Conservation (phyloP, 2,888 invertebrate genomes). For the Caenorhabditis parvicauda region DNA sequence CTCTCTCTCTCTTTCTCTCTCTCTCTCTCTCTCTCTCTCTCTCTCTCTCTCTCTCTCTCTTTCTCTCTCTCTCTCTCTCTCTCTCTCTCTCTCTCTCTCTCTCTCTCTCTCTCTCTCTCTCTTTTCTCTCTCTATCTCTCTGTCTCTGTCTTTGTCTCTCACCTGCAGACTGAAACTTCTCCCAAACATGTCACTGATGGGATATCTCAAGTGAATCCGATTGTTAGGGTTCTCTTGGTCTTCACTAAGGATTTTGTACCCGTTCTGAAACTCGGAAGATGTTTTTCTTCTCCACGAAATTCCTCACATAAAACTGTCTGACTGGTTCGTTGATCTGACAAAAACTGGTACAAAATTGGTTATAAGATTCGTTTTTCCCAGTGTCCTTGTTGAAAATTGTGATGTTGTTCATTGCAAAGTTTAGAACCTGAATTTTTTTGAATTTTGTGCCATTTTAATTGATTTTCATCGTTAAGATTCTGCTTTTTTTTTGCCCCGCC, state of each 20-base stretch:
- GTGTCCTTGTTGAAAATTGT: conserved; percentile 31
- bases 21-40: too few relatives aligned
- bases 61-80: too few relatives aligned
- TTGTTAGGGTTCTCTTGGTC: conserved; percentile 15
- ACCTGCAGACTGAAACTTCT: conserved; percentile 44
- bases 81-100: too few relatives aligned
- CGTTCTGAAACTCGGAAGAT: conserved; percentile 55
- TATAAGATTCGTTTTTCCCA: conserved; percentile 35
- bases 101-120: too few relatives aligned
- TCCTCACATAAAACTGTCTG: conserved; percentile 50
- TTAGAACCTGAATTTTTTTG: conserved; percentile 26
- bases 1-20: too few relatives aligned
- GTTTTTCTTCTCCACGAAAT: too few relatives aligned
- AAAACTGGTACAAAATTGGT: conserved; percentile 47
- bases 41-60: too few relatives aligned
- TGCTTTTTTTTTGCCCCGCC: conserved; percentile 8
- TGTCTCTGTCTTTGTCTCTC: too few relatives aligned
- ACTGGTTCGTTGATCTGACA: conserved; percentile 52
- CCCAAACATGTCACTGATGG: conserved; percentile 51
- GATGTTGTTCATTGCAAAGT: conserved; percentile 44
- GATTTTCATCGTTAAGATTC: conserved; percentile 7
- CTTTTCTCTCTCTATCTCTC: too few relatives aligned
- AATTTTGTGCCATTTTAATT: not conserved
- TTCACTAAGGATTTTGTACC: conserved; percentile 46
- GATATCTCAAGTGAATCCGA: conserved; percentile 51